Conservation (phyloP, 1,140 invertebrate species). For the Drosophila cardini region DNA sequence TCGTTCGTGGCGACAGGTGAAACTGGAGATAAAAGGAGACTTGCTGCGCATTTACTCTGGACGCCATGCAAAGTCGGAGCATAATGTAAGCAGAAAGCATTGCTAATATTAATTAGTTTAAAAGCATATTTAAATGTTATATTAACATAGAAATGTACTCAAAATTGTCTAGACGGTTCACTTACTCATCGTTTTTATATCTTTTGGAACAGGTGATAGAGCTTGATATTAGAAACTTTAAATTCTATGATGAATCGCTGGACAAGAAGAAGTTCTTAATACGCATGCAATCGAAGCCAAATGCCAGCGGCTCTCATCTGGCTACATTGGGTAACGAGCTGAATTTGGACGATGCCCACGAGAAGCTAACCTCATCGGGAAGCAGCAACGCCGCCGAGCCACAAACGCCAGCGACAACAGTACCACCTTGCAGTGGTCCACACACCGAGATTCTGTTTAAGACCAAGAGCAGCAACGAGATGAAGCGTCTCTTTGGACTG, state of each 20-base stretch:
- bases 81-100: constrained; percentile 77
- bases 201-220: constrained; percentile 71
- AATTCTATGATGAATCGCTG: constrained; percentile 79
- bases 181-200: neutral
- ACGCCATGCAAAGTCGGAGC: constrained; percentile 78
- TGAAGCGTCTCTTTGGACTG: constrained; percentile 78
- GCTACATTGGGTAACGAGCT: constrained; percentile 77
- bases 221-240: constrained; percentile 83
- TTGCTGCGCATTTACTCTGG: constrained; percentile 79
- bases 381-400: constrained; percentile 66
- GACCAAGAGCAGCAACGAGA: constrained; percentile 79
- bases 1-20: constrained; percentile 84
- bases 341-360: constrained; percentile 70
- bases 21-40: constrained; percentile 82
- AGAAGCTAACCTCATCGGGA: constrained; percentile 68
- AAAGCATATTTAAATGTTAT: too few species aligned
- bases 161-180: neutral
- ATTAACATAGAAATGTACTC: too few species aligned
- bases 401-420: constrained; percentile 39
- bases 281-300: constrained; percentile 82
- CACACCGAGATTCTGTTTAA: constrained; percentile 82
- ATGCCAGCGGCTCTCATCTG: constrained; percentile 61
- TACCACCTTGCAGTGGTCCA: constrained; percentile 60
- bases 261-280: constrained; percentile 84
- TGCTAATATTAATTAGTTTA: neutral